phyloP scores from a whole-genome alignment of 2,888 invertebrate species.

The Eucera pruinosa region DNA sequence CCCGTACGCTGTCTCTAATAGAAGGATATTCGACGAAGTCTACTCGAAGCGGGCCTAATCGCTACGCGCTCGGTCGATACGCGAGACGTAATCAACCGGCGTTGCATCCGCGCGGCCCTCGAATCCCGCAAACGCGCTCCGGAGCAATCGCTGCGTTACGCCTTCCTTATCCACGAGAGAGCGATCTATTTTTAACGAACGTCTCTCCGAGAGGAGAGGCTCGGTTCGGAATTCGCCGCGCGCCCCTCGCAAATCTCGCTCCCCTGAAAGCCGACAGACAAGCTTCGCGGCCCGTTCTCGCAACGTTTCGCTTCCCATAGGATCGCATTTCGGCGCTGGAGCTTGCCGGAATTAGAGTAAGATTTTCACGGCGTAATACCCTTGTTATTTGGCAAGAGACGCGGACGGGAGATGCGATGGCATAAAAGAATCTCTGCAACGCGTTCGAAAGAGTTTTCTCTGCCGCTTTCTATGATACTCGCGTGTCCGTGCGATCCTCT shows the following conservation, averaged over 20 bases:
- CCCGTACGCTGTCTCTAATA: conserved; percentile 1
- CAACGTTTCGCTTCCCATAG: not conserved
- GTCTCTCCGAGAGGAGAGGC: too few relatives aligned
- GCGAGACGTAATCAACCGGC: conserved; percentile 36
- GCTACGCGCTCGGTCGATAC: conserved; percentile 34
- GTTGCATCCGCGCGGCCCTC: conserved; percentile 14
- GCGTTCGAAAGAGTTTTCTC: conserved; percentile 28
- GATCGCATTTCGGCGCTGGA: not conserved
- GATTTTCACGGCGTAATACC: conserved; percentile 40
- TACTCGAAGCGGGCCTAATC: conserved; percentile 34
- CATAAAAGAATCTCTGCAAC: conserved; percentile 32
- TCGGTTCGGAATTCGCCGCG: not conserved
- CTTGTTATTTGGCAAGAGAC: conserved; percentile 28
- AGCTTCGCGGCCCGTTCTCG: not conserved
- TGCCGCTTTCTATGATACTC: conserved; percentile 30
- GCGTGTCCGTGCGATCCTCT: conserved; percentile 29
- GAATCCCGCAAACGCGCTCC: conserved; percentile 43
- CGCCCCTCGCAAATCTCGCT: not conserved
- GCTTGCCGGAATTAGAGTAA: conserved; percentile 14
- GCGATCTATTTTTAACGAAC: not conserved
- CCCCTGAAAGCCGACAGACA: too few relatives aligned
- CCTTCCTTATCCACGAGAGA: too few relatives aligned
- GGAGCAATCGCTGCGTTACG: too few relatives aligned
- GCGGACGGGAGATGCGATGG: not conserved
- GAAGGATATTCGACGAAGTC: conserved; percentile 43